A percentile compares a stretch with the other conserved stretches of the same genome.
phyloP scores from a whole-genome alignment of 2,797 vertebrate genomes.

The Coluber constrictor region DNA sequence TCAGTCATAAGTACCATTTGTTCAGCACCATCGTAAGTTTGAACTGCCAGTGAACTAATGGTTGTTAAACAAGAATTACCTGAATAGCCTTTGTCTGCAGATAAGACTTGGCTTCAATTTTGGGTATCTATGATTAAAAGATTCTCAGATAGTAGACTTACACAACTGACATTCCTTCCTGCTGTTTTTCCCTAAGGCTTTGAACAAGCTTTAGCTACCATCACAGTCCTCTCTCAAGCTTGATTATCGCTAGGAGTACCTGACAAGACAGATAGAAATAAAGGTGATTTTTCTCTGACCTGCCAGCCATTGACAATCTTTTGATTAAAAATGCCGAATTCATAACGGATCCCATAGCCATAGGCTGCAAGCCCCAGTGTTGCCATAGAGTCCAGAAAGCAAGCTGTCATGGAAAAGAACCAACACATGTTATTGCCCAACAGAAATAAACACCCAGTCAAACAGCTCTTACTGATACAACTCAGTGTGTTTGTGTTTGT shows the following conservation, averaged over 20 bases:
- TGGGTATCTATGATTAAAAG: background rate
- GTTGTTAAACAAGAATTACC: background rate
- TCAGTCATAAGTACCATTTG: background rate
- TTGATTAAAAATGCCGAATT: slow-evolving; percentile 89
- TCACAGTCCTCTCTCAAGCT: background rate
- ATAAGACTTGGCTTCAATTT: background rate
- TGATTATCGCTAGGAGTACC: background rate
- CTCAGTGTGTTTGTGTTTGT: background rate
- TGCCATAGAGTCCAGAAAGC: slow-evolving; percentile 87
- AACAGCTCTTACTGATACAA: background rate
- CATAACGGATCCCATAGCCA: slow-evolving; percentile 85
- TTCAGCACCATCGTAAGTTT: background rate
- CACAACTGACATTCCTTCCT: background rate
- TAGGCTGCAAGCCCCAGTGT: slow-evolving; percentile 82
- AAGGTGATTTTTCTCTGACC: slow-evolving; percentile 57
- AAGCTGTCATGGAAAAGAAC: slow-evolving; percentile 70
- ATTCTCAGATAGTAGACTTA: background rate
- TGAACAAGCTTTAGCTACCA: background rate
- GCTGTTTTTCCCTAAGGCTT: background rate
- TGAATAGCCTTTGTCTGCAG: background rate
- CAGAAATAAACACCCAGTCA: background rate
- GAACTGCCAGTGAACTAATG: background rate
- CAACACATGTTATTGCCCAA: background rate
- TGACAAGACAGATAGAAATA: background rate
- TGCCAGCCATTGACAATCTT: slow-evolving; percentile 83